Percentiles rank a stretch among this genome's conserved stretches.
Evolutionary conservation across 1,140 invertebrate species (phyloP).

Genomic region (Musca vetustissima): DNA sequence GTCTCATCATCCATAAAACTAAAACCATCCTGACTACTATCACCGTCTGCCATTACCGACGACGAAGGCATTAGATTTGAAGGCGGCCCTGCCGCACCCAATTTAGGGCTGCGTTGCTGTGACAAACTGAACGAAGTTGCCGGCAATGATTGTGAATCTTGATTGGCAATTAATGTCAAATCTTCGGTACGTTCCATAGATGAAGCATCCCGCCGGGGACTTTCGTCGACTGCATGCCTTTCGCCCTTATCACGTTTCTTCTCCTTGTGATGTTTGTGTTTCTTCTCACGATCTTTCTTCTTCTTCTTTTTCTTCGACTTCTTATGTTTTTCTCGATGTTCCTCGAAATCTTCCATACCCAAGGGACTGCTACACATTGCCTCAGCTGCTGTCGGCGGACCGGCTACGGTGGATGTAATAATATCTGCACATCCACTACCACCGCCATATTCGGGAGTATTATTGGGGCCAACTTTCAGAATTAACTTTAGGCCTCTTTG

Average conservation of each 20-base stretch:
- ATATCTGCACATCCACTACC: slow-evolving; percentile 28
- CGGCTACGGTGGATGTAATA: slow-evolving; percentile 37
- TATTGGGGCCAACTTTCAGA: slow-evolving; percentile 74
- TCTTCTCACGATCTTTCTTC: slow-evolving; percentile 69
- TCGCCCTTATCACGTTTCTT: slow-evolving; percentile 48
- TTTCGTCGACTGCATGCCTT: slow-evolving; percentile 33
- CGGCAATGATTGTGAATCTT: slow-evolving; percentile 9
- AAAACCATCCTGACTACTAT: slow-evolving; percentile 57
- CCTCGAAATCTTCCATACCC: slow-evolving; percentile 33
- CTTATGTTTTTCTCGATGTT: slow-evolving; percentile 61
- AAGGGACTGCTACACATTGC: slow-evolving; percentile 46
- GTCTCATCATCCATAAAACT: slow-evolving; percentile 55
- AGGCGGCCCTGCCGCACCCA: slow-evolving; percentile 12
- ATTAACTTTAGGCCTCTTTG: slow-evolving; percentile 73
- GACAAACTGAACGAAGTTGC: background rate
- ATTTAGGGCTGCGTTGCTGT: slow-evolving; percentile 28
- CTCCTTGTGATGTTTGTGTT: slow-evolving; percentile 76
- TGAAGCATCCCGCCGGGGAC: slow-evolving; percentile 33
- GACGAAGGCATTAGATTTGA: slow-evolving; percentile 25
- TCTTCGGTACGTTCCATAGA: slow-evolving; percentile 34
- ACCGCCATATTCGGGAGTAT: slow-evolving; percentile 69
- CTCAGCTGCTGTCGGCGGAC: slow-evolving; percentile 49
- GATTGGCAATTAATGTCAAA: slow-evolving; percentile 14
- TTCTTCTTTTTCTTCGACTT: slow-evolving; percentile 79
- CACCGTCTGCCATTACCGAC: slow-evolving; percentile 30